Evolutionary conservation across 1,140 invertebrate genomes (phyloP), one percentile per base, ranked within the genome.

Genomic region (Drosophila bocki): DNA sequence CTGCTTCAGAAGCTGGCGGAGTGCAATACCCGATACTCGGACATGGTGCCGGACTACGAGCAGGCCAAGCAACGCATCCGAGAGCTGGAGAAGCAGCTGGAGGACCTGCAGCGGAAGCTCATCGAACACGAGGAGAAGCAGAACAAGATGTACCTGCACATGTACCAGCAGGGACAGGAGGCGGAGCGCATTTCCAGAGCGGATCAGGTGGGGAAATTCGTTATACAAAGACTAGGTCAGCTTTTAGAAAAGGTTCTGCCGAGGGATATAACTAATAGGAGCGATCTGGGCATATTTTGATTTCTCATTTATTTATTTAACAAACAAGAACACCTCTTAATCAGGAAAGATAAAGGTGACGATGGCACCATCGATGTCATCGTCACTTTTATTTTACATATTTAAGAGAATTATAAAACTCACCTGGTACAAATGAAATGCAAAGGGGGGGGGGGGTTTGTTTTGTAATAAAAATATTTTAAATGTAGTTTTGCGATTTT

Each of bases 131-230:
- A 97, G 79, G 95, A 95, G 61, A 95, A 95, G 68, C 96, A 97
- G 74, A 96, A 96, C 78, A 94, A 96, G 83, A 95, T 96, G 93
- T 97, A 97, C 92, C 93, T 97, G 81, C 95, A 97, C 93, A 97
- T 97, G 96, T 97, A 97, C 93, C 95, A 95, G 78, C 96, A 97
- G 93, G 96, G 96, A 15, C 95, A 96, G 82, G 96, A 97, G 91
- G 95, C 96, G 26, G 96, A 96, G 51, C 95, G 95, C 74, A 94
- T 96, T 82, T 95, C 96, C 77, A 94, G 94, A 82, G 93, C 95
- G 93, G 93, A 96, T 93, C 93, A 94, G 93, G 95, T 95, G 32
- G 26, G 56, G 13, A 75, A 63, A 45, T 53, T 68, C 15, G 19
- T 37, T 11, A 0, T 8, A 9, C 6, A 8, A 7, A n/a, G 0